Base-by-base conservation (phyloP, 2,113 vertebrate species). In the Benitochromis conjunctus region DNA sequence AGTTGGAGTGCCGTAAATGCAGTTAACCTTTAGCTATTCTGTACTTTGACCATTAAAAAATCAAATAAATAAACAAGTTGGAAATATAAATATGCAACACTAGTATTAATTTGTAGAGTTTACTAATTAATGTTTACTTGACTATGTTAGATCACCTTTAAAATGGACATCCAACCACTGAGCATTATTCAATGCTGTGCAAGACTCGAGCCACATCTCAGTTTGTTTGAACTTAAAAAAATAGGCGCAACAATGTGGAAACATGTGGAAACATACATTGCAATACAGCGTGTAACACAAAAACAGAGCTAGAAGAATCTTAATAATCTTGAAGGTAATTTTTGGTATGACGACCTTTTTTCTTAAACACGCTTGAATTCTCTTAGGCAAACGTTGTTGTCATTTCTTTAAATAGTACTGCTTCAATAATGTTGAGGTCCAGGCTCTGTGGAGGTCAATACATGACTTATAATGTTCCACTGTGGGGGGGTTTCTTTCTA, bases 201-300 rank as follows among this genome's bases (percentile, higher is more conserved):
- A 74, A 12, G 46, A 74, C 24, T 74, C 1, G 0, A 74, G 69
- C 14, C 43, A 2, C 14, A 11, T 48, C 43, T 74, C 9, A 48
- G 5, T 48, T 10, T 48, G 41, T 7, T 74, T 46, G 26, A 26
- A 71, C 2, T 0, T 10, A 0, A 46, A 16, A 46, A 43, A 46
- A 43, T 9, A 26, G 0, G 0, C 14, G 21, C 66, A 26, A 21
- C 8, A 26, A 7, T 74, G 18, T 48, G 29, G 41, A 48, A 26
- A 48, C 8, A 66, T 38, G 66, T 46, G 66, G 41, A 71, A 71
- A 46, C 41, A 48, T 10, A 26, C 38, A 26, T 41, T 5, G 21
- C 43, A 71, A 43, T 26, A 24, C 38, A 71, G 21, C 13, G 18
- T 46, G 10, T 71, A 46, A 6, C 5, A 46, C 16, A 46, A 69